phyloP scores from a whole-genome alignment of 2,113 vertebrate genomes.

The Gopherus evgoodei region DNA sequence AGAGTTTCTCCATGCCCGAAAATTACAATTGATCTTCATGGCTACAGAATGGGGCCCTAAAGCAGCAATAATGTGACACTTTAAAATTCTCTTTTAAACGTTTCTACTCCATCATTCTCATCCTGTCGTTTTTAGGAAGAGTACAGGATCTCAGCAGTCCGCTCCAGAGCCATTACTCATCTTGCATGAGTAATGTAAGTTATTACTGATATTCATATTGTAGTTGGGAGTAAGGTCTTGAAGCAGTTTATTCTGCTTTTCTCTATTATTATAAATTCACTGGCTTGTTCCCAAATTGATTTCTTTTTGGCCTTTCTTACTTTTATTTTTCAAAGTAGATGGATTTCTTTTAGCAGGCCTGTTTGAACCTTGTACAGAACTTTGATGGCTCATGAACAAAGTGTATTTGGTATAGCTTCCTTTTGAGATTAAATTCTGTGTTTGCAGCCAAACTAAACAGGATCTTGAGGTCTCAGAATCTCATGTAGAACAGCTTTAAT shows the following conservation, averaged over 20 bases:
- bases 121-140: neutral
- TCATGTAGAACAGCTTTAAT: neutral
- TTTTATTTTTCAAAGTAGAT: neutral
- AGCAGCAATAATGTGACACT: neutral
- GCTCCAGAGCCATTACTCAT: conserved; percentile 18
- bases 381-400: conserved; percentile 15
- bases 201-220: neutral
- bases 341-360: neutral
- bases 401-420: neutral
- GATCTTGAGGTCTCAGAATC: neutral
- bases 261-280: neutral
- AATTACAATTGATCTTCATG: neutral
- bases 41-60: conserved; percentile 1
- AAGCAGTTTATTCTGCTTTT: neutral
- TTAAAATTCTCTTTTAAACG: neutral
- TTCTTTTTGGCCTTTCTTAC: neutral
- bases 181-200: neutral
- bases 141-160: neutral
- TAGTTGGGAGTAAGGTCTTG: neutral
- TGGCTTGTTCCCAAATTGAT: neutral
- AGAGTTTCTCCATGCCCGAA: neutral
- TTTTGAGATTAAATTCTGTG: neutral
- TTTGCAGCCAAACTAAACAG: neutral
- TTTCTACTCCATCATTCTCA: neutral
- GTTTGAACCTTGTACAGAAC: neutral